Evolutionary conservation across 2,888 invertebrate species (phyloP).

Genomic region (Stomorhina lunata): DNA sequence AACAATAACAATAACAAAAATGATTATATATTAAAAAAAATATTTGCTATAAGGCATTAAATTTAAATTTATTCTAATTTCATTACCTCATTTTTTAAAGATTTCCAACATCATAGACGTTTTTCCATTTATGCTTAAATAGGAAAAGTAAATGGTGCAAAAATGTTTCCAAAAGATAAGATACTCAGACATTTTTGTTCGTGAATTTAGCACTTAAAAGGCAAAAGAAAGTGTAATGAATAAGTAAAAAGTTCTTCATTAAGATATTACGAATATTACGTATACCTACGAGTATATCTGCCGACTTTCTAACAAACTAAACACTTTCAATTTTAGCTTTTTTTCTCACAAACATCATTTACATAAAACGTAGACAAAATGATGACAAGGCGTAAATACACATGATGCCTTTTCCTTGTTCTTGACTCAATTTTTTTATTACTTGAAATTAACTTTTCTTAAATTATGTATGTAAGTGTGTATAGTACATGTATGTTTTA

Average conservation of each 20-base stretch:
- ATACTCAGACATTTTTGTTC: not conserved
- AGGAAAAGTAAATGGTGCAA: not conserved
- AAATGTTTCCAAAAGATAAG: conserved; percentile 15
- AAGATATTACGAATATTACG: too few species aligned
- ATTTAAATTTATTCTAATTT: not conserved
- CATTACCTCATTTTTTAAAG: too few species aligned
- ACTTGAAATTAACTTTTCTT: conserved; percentile 8
- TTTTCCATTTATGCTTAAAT: not conserved
- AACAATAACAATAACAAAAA: too few species aligned
- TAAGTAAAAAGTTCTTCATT: not conserved
- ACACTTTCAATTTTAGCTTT: not conserved
- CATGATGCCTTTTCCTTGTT: not conserved
- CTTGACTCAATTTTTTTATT: not conserved
- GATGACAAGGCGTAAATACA: conserved; percentile 31
- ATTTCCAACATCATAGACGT: too few species aligned
- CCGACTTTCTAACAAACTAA: not conserved
- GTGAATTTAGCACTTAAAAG: not conserved
- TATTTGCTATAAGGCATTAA: too few species aligned
- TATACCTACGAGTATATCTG: too few species aligned
- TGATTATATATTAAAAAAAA: too few species aligned
- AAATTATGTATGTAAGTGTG: not conserved
- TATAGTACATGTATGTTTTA: too few species aligned
- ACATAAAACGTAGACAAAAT: not conserved
- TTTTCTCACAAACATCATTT: not conserved
- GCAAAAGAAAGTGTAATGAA: not conserved